Conservation (phyloP, 2,797 vertebrate species). For the Anniella stebbinsi region DNA sequence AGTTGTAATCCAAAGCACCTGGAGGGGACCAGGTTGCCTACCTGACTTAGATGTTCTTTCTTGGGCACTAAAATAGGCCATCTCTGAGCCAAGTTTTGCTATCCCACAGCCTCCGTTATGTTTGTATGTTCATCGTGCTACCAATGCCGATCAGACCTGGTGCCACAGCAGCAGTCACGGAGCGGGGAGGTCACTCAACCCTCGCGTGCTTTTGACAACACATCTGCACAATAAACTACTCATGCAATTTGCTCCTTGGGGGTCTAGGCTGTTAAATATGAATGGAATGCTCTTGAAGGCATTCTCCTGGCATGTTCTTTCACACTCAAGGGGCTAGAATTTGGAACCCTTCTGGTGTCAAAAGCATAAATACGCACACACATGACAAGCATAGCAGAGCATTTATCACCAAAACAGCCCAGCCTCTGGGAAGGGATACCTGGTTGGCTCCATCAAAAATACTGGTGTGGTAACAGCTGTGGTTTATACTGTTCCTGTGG, state of each 20-base stretch:
- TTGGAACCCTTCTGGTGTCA: too few species aligned
- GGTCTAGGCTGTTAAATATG: neutral
- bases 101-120: too few species aligned
- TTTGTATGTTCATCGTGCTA: too few species aligned
- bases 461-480: too few species aligned
- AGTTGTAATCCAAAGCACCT: too few species aligned
- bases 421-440: neutral
- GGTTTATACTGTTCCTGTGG: too few species aligned
- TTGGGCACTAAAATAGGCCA: too few species aligned
- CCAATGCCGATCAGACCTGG: neutral
- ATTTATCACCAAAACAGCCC: neutral
- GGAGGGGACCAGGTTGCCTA: too few species aligned
- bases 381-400: neutral
- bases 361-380: too few species aligned
- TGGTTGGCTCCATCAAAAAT: neutral
- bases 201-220: neutral
- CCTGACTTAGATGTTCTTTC: too few species aligned
- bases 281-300: neutral
- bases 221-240: neutral
- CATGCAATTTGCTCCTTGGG: neutral
- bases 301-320: neutral
- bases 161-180: neutral
- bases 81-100: too few species aligned
- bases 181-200: neutral
- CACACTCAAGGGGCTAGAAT: neutral